Percentiles rank a stretch among this genome's conserved stretches.
Evolutionary conservation across 2,888 invertebrate genomes (phyloP).

Genomic region (Idaea dimidiata): DNA sequence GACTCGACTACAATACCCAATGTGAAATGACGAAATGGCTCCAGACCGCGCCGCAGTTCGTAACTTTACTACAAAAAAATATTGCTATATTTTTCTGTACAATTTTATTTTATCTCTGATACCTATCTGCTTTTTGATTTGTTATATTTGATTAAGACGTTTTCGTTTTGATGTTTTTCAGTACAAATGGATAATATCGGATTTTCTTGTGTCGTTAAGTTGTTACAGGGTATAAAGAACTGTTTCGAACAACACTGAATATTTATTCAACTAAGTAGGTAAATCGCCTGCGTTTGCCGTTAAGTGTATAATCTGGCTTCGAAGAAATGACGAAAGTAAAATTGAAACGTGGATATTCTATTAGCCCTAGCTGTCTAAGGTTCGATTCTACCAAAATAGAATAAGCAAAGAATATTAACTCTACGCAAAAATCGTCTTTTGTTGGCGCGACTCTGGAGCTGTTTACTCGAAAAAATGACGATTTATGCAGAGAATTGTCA

Average conservation of each 20-base stretch:
- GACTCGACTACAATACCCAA: constrained; percentile 44
- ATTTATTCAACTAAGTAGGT: neutral
- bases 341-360: too few relatives aligned
- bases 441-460: too few relatives aligned
- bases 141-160: neutral
- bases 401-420: too few relatives aligned
- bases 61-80: neutral
- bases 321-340: too few relatives aligned
- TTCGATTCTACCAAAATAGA: too few relatives aligned
- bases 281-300: too few relatives aligned
- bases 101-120: neutral
- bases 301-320: too few relatives aligned
- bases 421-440: too few relatives aligned
- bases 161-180: neutral
- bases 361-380: too few relatives aligned
- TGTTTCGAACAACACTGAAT: neutral
- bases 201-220: too few relatives aligned
- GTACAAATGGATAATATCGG: neutral
- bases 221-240: neutral
- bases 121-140: neutral
- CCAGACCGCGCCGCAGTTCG: constrained; percentile 12
- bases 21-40: constrained; percentile 38
- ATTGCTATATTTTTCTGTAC: neutral
- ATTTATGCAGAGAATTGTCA: too few relatives aligned
- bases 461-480: too few relatives aligned